Conservation (phyloP, 2,888 invertebrate genomes). For the Pomacea canaliculata region DNA sequence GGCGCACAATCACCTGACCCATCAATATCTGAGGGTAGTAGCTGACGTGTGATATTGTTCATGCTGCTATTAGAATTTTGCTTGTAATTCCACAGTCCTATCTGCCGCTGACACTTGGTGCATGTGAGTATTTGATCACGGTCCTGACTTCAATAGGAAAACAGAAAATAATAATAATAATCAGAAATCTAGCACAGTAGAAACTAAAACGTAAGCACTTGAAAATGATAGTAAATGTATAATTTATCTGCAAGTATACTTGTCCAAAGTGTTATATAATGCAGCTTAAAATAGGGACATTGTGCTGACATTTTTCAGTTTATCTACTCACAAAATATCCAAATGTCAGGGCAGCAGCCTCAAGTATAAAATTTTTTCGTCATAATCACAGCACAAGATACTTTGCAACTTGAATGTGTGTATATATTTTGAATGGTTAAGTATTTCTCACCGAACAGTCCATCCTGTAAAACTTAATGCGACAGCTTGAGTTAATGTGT, state of each 20-base stretch:
- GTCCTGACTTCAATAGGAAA: conserved; percentile 38
- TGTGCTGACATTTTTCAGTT: no score
- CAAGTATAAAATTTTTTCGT: no score
- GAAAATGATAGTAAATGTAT: no score
- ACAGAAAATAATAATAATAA: neutral
- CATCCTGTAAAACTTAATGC: conserved; percentile 50
- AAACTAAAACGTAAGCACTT: no score
- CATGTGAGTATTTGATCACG: conserved; percentile 46
- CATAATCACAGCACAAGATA: no score
- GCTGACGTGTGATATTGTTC: neutral
- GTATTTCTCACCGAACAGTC: conserved; percentile 39
- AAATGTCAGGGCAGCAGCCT: no score
- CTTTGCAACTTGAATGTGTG: no score
- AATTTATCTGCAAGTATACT: no score
- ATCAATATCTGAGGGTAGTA: neutral
- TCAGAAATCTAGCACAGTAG: neutral
- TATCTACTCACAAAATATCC: no score
- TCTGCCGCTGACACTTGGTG: conserved; percentile 48
- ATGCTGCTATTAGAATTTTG: neutral
- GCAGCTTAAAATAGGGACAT: no score
- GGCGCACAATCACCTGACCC: conserved; percentile 31
- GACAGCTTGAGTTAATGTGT: conserved; percentile 26
- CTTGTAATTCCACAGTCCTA: conserved; percentile 58
- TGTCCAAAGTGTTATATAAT: no score
- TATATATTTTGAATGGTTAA: neutral